Percentiles rank a stretch among this genome's conserved stretches.
These are phyloP conservation scores for Aphelenchoides fujianensis DNA, from an alignment of 1,140 invertebrate genomes.

Conservation along the genomic window DNA sequence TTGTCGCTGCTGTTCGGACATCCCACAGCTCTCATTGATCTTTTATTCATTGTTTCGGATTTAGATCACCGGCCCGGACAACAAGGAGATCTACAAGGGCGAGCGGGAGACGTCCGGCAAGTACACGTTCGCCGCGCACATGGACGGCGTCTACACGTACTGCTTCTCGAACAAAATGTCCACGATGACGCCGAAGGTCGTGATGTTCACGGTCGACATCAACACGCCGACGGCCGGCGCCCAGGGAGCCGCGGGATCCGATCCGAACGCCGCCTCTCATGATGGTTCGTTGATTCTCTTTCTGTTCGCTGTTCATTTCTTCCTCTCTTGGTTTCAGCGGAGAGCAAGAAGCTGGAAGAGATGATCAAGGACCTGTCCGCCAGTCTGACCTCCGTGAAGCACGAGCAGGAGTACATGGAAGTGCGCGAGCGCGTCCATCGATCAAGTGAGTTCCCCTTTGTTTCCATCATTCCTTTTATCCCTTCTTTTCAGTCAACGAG, in stretches of 20 bases:
- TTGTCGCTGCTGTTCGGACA: no score
- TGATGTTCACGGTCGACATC: slow-evolving; percentile 96
- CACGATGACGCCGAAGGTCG: slow-evolving; percentile 94
- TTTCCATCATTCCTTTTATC: neutral
- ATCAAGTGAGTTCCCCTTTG: slow-evolving; percentile 71
- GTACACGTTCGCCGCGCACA: slow-evolving; percentile 88
- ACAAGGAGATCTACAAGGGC: slow-evolving; percentile 81
- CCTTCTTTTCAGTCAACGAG: slow-evolving; percentile 75
- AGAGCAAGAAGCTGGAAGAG: slow-evolving; percentile 84
- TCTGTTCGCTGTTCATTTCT: neutral
- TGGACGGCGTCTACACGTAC: slow-evolving; percentile 87
- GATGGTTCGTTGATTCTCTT: slow-evolving; percentile 29
- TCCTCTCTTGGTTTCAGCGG: slow-evolving; percentile 63
- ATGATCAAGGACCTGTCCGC: slow-evolving; percentile 92
- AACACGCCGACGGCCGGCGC: slow-evolving; percentile 59
- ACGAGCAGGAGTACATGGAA: slow-evolving; percentile 99
- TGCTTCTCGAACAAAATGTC: slow-evolving; percentile 99
- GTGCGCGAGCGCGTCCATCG: slow-evolving; percentile 92
- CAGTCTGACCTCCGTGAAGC: slow-evolving; percentile 85
- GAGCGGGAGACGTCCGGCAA: slow-evolving; percentile 93
- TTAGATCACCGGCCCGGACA: slow-evolving; percentile 82
- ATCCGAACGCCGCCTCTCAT: slow-evolving; percentile 66
- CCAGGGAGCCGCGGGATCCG: slow-evolving; percentile 63
- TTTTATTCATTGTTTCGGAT: no score
- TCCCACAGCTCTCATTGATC: no score